Evolutionary conservation across 1,140 invertebrate species (phyloP), one percentile per base, ranked within the genome.

Genomic region (Eulimnadia texana): DNA sequence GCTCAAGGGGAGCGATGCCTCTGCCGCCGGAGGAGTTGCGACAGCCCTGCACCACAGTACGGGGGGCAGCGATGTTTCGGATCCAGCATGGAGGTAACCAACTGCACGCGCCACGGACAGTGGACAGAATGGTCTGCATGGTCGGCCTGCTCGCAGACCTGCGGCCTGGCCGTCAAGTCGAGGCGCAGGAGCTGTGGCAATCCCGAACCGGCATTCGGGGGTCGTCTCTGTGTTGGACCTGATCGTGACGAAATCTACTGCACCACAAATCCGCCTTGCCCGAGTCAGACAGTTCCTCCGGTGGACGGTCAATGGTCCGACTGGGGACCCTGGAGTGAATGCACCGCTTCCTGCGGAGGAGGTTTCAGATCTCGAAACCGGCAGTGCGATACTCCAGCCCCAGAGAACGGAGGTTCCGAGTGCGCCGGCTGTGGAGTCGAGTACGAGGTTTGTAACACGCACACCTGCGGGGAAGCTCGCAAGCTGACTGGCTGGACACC

Each of bases 11-110:
- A 87, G 66, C 77, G 79, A 60, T 95, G 92, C 69, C 71, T 81
- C 64, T 95, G 92, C 69, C 80, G 85, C 33, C 82, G 79, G 1
- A 74, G 90, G 0, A 75, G 79, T 2, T 95, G 91, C 70, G 83
- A 88, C 68, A 90, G 90, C 70, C 91, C 91, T 0, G 73, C 76
- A n/a, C 87, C 91, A 0, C 76, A 79, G 50, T 80, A 88, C 69
- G 88, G 86, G 0, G 93, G 93, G 2, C 70, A 73, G 11, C 58
- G 65, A 47, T 80, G 77, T 64, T 50, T 67, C 23, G 76, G 77
- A 3, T 64, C 71, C 3, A 71, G 65, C 56, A 71, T 73, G 9
- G 74, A 80, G 67, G 75, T 79, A 0, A 65, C 71, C 2, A 78
- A 77, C 58, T 80, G 79, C 67, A 76, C 69, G 52, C 68, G 71